Evolutionary conservation across 2,888 invertebrate genomes (phyloP).

Genomic region (Myopa testacea): DNA sequence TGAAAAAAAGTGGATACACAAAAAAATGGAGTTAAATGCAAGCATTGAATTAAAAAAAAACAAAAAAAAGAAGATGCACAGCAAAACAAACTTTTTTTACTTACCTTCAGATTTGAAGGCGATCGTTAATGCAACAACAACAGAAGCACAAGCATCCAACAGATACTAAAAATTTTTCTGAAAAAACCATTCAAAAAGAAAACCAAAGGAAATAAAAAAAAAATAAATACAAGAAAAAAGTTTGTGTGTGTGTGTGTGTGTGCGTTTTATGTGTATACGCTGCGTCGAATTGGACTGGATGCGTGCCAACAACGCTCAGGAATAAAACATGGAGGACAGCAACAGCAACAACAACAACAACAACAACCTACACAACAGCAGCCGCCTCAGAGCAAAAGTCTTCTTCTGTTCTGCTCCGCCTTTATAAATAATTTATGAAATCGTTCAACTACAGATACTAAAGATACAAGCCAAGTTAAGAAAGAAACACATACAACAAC

Average conservation of each 20-base stretch:
- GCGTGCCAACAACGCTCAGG: conserved; percentile 13
- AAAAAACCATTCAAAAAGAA: conserved; percentile 39
- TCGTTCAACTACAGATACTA: conserved; percentile 51
- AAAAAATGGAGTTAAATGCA: conserved; percentile 47
- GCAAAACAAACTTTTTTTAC: conserved; percentile 1
- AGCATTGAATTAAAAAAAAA: conserved; percentile 34
- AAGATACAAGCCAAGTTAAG: conserved; percentile 54
- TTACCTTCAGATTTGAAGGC: not conserved
- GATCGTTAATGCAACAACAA: not conserved
- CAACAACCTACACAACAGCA: conserved; percentile 38
- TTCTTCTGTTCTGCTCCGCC: conserved; percentile 67
- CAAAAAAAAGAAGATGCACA: not conserved
- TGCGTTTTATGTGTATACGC: not conserved
- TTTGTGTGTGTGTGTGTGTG: not conserved
- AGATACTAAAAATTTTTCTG: conserved; percentile 36
- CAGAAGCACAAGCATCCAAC: conserved; percentile 17
- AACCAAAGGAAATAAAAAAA: conserved; percentile 8
- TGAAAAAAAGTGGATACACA: conserved; percentile 6
- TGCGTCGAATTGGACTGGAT: conserved; percentile 22
- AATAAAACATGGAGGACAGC: conserved; percentile 48
- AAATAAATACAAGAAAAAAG: conserved; percentile 22
- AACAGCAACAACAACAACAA: conserved; percentile 43
- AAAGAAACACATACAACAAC: conserved; percentile 48
- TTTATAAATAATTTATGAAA: conserved; percentile 69
- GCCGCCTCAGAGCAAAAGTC: conserved; percentile 46